Evolutionary conservation across 2,888 invertebrate species (phyloP), one percentile per base, ranked within the genome.

Genomic region (Nephrocerus scutellatus): DNA sequence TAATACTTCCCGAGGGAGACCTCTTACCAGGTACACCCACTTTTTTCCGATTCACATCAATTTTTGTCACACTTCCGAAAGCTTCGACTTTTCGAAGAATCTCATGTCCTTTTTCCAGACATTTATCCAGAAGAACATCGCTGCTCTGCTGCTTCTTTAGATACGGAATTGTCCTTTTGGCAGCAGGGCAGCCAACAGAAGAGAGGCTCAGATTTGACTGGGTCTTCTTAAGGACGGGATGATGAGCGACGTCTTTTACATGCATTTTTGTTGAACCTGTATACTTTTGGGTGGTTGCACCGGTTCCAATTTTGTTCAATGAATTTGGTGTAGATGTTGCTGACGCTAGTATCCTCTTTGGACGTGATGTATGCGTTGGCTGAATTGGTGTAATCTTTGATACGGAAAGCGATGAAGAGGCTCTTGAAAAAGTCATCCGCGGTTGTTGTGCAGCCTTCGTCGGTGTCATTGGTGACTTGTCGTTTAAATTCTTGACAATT

Each of bases 41-140:
- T 28, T 28, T 28, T 14, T 16, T 28, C 14, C 13, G 9, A 14
- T n/a, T n/a, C n/a, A n/a, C n/a, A n/a, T n/a, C n/a, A n/a, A 35
- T 31, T 45, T 53, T 45, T 13, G 51, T 43, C 5, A 35, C 34
- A 26, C 37, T 42, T 18, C 46, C 45, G 12, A 66, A 45, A 4
- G 52, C 59, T 49, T 68, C 67, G 26, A 63, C 66, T 51, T 65
- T 63, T 9, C 62, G 57, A 22, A 68, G 43, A 32, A 67, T 59
- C 22, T 63, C 59, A 14, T 67, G 66, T 16, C 67, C 67, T 40
- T 68, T 68, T 44, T 65, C 65, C 22, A 67, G 47, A 31, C 67
- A 67, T 49, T 66, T 67, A 34, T 66, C 62, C 22, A 67, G 48
- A 15, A 68, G 44, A 23, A 62, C 55, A 48, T 67, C 66, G 46